A percentile compares a stretch with the other conserved stretches of the same genome.
phyloP scores from a whole-genome alignment of 2,888 invertebrate species.

The Clanis bilineata region DNA sequence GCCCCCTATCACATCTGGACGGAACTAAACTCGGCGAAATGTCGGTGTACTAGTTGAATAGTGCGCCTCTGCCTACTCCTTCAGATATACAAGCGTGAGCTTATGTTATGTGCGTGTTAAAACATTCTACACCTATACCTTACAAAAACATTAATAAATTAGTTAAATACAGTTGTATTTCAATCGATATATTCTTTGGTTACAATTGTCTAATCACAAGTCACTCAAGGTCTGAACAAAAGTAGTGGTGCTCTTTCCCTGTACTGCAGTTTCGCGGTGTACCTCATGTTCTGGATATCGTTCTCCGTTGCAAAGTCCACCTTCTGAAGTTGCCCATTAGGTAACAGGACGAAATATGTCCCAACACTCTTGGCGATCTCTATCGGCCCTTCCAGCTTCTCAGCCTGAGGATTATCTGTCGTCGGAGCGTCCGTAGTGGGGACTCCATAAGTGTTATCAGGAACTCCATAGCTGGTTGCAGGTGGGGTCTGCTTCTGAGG shows the following conservation, averaged over 20 bases:
- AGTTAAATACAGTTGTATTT: not conserved
- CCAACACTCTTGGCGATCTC: slow-evolving; percentile 79
- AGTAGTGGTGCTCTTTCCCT: slow-evolving; percentile 62
- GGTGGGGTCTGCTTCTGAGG: slow-evolving; percentile 57
- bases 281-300: slow-evolving; percentile 82
- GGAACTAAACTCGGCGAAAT: too few species aligned
- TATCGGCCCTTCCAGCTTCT: slow-evolving; percentile 61
- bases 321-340: slow-evolving; percentile 84
- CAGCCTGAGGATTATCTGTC: slow-evolving; percentile 64
- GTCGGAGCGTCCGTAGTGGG: slow-evolving; percentile 58
- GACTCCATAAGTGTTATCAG: slow-evolving; percentile 51
- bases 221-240: slow-evolving; percentile 52
- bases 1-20: too few species aligned
- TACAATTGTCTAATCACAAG: not conserved
- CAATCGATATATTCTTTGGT: slow-evolving; percentile 2
- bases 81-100: too few species aligned
- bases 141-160: not conserved
- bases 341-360: slow-evolving; percentile 84
- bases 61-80: too few species aligned
- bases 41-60: too few species aligned
- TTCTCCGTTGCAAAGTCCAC: slow-evolving; percentile 81
- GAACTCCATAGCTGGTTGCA: slow-evolving; percentile 55
- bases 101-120: too few species aligned
- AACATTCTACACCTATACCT: too few species aligned
- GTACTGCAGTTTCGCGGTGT: slow-evolving; percentile 81